Base-by-base conservation (phyloP, 1,140 invertebrate species). In the Meteorus sp. region DNA sequence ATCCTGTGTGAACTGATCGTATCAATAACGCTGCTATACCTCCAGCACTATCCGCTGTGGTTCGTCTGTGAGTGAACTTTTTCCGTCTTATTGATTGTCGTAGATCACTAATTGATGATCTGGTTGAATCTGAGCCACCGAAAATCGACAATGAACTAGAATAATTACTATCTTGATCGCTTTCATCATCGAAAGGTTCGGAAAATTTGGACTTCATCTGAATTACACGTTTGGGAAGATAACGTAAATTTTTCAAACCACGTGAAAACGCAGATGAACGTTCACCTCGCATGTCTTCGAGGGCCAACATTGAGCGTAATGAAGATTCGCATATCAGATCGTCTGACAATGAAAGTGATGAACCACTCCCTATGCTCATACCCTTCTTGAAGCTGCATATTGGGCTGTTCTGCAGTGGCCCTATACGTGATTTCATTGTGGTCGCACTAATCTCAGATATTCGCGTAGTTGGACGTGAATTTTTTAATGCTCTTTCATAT, bases 1-100 rank as follows among this genome's bases (percentile, higher is more conserved):
- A 51, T 59, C 81, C 85, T n/a, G 81, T 83, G 43, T 86, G 85
- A 4, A 88, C 81, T 4, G 86, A 86, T 59, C 84, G 77, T 1
- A 86, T 86, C 17, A 89, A 71, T 52, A 87, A 78, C 7, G 86
- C 84, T 1, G 85, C 85, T 81, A 88, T 86, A 1, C 79, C 75
- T n/a, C n/a, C n/a, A n/a, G n/a, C n/a, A 65, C 86, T 35, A 23
- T 52, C 83, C 55, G 81, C 83, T 44, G 75, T 69, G 6, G 74
- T 76, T 64, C 85, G 85, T n/a, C 80, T 77, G 53, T 85, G 82
- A 25, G 75, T 80, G 2, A 78, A 74, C 43, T 78, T 80, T 61
- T 82, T 84, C 11, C 70, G 67, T 45, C 53, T 71, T 13, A 68
- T 57, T 13, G 56, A 60, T 11, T 69, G 55, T 1, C 63, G 55